phyloP scores from a whole-genome alignment of 1,140 invertebrate genomes.

The Solen grandis region DNA sequence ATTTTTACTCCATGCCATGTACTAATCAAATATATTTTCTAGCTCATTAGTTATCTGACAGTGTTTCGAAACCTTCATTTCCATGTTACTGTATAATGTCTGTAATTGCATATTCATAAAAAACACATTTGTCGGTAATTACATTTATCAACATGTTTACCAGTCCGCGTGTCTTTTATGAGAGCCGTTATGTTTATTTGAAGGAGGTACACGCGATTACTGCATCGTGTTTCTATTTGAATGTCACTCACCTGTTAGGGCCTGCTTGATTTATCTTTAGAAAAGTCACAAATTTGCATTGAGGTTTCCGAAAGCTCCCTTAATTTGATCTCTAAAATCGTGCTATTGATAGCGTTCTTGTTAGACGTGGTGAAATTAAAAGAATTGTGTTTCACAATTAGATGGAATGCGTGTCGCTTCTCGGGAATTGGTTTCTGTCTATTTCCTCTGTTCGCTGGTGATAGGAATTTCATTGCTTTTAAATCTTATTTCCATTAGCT shows the following conservation, averaged over 20 bases:
- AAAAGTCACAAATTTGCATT: slow-evolving; percentile 34
- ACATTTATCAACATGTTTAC: slow-evolving; percentile 28
- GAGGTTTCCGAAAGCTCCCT: slow-evolving; percentile 46
- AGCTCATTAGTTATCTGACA: too few relatives aligned
- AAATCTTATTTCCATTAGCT: slow-evolving; percentile 53
- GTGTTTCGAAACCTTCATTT: slow-evolving; percentile 11
- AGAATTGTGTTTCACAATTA: slow-evolving; percentile 52
- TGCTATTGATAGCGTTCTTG: slow-evolving; percentile 34
- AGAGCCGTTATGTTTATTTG: not conserved
- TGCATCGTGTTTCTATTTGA: slow-evolving; percentile 37
- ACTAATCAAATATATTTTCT: slow-evolving; percentile 9
- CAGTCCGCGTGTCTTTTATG: slow-evolving; percentile 30
- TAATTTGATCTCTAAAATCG: slow-evolving; percentile 53
- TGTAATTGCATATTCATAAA: slow-evolving; percentile 12
- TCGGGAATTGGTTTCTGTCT: slow-evolving; percentile 42
- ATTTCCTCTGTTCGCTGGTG: slow-evolving; percentile 44
- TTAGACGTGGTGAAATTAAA: slow-evolving; percentile 49
- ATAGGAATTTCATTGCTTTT: slow-evolving; percentile 55
- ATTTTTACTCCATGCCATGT: not conserved
- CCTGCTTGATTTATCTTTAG: slow-evolving; percentile 48
- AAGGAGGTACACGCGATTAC: slow-evolving; percentile 37
- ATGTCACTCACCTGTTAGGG: slow-evolving; percentile 44
- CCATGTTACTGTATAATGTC: slow-evolving; percentile 21
- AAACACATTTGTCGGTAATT: slow-evolving; percentile 25
- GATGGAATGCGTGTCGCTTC: slow-evolving; percentile 47